Percentiles rank a stretch among this genome's conserved stretches.
phyloP scores from a whole-genome alignment of 2,113 vertebrate genomes.

The Myrmophylax atrothorax region DNA sequence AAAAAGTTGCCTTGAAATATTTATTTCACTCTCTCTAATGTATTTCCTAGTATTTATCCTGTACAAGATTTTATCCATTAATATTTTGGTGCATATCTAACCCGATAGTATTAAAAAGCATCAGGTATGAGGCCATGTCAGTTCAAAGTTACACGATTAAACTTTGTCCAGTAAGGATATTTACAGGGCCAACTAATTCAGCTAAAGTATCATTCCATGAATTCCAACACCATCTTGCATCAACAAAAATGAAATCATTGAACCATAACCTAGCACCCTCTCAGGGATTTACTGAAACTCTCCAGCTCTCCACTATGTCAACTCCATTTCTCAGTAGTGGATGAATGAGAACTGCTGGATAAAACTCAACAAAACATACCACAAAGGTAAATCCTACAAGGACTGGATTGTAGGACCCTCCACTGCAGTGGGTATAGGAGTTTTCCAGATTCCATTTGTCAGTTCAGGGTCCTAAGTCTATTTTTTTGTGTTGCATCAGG shows the following conservation, averaged over 20 bases:
- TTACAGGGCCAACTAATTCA: not conserved
- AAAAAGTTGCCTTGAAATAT: not conserved
- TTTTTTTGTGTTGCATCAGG: not conserved
- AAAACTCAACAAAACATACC: not conserved
- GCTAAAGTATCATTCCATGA: not conserved
- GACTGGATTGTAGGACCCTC: not conserved
- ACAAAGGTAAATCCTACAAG: not conserved
- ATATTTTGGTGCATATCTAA: not conserved
- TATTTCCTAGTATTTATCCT: not conserved
- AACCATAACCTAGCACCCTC: not conserved
- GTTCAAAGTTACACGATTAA: not conserved
- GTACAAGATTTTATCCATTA: not conserved
- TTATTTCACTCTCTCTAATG: not conserved
- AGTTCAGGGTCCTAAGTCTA: not conserved
- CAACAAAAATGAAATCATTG: not conserved
- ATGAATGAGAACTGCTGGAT: not conserved
- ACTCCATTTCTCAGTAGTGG: not conserved
- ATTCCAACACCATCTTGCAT: not conserved
- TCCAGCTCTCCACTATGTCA: not conserved
- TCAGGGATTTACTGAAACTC: not conserved
- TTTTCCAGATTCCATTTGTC: not conserved
- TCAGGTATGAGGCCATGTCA: not conserved
- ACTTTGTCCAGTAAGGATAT: not conserved
- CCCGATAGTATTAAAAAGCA: not conserved
- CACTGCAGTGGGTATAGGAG: not conserved